Percentiles rank a stretch among this genome's conserved stretches.
Evolutionary conservation across 2,113 vertebrate species (phyloP).

Genomic region (Ploceus nigricollis): DNA sequence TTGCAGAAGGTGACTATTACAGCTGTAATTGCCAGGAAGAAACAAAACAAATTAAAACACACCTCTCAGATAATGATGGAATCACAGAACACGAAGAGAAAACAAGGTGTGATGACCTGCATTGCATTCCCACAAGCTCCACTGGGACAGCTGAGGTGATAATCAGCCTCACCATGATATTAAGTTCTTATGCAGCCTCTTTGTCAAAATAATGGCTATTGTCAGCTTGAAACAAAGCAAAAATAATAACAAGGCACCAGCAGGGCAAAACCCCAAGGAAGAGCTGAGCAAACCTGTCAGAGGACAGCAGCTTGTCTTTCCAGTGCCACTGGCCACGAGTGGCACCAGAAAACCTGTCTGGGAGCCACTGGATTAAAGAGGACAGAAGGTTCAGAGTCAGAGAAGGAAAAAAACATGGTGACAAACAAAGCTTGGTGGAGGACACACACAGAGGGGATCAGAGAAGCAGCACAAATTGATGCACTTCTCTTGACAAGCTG

Average conservation of each 20-base stretch:
- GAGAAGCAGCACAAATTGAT: background rate
- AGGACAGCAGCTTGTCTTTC: background rate
- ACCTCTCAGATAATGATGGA: background rate
- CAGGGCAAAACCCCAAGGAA: background rate
- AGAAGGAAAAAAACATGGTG: background rate
- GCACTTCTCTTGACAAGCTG: background rate
- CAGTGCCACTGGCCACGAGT: background rate
- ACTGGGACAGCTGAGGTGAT: background rate
- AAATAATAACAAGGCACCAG: background rate
- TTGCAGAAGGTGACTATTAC: background rate
- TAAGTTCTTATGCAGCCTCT: background rate
- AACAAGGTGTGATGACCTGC: background rate
- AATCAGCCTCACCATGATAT: background rate
- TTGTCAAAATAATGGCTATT: background rate
- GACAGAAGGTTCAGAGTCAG: background rate
- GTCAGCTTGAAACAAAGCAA: background rate
- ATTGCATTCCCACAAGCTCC: background rate
- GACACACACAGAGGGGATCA: background rate
- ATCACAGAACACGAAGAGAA: background rate
- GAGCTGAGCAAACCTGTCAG: background rate
- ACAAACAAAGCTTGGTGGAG: background rate
- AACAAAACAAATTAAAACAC: background rate
- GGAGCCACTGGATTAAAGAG: rapidly evolving
- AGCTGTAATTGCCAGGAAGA: background rate
- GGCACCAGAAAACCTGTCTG: background rate